Evolutionary conservation across 2,113 vertebrate species (phyloP).

Genomic region (Apus apus): DNA sequence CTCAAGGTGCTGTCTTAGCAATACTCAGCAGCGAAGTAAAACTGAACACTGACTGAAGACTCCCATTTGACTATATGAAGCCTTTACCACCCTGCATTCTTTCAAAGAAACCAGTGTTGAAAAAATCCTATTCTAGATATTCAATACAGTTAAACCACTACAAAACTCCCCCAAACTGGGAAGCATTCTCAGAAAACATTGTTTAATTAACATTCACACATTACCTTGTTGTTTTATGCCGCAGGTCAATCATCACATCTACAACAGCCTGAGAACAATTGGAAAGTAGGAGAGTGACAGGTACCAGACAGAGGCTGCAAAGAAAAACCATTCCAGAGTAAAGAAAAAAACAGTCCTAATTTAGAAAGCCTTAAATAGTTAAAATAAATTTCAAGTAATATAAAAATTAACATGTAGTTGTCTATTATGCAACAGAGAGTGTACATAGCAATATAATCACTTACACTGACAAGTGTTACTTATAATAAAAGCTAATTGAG

Average conservation of each 20-base stretch:
- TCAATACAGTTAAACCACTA: background rate
- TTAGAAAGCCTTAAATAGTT: background rate
- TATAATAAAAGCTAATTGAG: background rate
- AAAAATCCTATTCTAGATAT: background rate
- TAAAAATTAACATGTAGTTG: background rate
- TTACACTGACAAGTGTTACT: background rate
- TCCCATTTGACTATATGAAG: background rate
- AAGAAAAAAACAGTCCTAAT: background rate
- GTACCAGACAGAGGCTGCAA: conserved; percentile 91
- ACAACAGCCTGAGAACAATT: conserved; percentile 91
- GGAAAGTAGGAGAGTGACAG: conserved; percentile 90
- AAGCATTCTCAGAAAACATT: background rate
- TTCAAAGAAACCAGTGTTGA: background rate
- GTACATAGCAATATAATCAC: background rate
- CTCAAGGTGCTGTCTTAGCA: background rate
- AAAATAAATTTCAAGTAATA: background rate
- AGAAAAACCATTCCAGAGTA: background rate
- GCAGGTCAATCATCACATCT: conserved; percentile 91
- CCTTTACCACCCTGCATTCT: background rate
- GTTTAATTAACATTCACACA: background rate
- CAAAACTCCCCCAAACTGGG: background rate
- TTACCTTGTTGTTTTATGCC: conserved; percentile 90
- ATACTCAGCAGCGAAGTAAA: background rate
- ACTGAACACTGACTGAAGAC: background rate
- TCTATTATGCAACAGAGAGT: background rate